Conservation (phyloP, 2,888 invertebrate genomes). For the Globia sparganii region DNA sequence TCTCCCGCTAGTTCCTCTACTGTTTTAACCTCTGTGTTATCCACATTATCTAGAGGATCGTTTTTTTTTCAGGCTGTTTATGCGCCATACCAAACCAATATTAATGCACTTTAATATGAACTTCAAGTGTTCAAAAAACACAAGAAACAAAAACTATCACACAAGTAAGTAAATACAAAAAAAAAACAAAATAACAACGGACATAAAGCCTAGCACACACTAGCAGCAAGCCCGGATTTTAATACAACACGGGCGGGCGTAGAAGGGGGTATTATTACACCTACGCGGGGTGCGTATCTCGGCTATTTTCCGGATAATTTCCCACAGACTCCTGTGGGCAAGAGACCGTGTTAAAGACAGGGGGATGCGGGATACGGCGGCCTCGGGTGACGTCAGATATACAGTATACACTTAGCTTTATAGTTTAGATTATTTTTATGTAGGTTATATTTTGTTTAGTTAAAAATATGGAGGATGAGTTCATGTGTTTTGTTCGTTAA, state of each 20-base stretch:
- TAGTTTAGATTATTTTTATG: conserved; percentile 55
- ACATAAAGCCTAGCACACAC: conserved; percentile 43
- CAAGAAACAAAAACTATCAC: not conserved
- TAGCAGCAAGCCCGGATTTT: conserved; percentile 37
- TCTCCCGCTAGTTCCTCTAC: no score
- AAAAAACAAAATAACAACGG: conserved; percentile 18
- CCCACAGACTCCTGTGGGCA: conserved; percentile 76
- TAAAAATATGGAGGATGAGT: not conserved
- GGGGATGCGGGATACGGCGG: conserved; percentile 67
- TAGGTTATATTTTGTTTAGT: conserved; percentile 38
- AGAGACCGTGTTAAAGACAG: conserved; percentile 82
- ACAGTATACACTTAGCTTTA: conserved; percentile 73
- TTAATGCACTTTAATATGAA: not conserved
- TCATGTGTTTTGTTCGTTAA: not conserved
- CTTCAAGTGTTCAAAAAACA: not conserved
- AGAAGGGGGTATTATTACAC: conserved; percentile 75
- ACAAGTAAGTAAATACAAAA: not conserved
- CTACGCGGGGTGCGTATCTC: conserved; percentile 74
- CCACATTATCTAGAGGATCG: no score
- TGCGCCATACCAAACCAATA: not conserved
- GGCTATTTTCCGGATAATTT: conserved; percentile 87
- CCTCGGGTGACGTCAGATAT: conserved; percentile 66
- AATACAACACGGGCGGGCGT: conserved; percentile 52
- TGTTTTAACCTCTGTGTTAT: no score
- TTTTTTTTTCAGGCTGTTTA: not conserved